phyloP scores from a whole-genome alignment of 2,113 vertebrate genomes.

The Colius striatus region DNA sequence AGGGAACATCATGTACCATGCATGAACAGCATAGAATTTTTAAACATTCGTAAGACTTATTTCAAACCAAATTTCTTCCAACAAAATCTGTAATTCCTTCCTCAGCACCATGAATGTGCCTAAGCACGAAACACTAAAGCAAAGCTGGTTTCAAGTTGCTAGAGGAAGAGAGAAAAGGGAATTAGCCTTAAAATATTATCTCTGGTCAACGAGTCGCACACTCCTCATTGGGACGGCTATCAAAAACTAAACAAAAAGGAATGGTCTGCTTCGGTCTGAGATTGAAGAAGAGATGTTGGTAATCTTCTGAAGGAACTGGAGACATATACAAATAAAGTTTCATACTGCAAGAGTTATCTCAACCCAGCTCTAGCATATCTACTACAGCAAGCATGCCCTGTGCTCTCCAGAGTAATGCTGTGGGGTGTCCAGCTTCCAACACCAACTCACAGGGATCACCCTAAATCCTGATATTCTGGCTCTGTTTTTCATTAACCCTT shows the following conservation, averaged over 20 bases:
- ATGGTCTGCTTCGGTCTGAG: not conserved
- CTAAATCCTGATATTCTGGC: not conserved
- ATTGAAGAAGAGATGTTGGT: not conserved
- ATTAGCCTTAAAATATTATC: conserved; percentile 53
- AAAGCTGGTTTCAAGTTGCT: conserved; percentile 62
- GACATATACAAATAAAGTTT: conserved; percentile 15
- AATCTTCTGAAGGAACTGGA: conserved; percentile 29
- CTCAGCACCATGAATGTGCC: conserved; percentile 42
- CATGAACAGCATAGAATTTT: conserved; percentile 59
- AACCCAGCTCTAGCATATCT: not conserved
- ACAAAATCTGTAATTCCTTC: conserved; percentile 62
- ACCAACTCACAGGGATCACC: not conserved
- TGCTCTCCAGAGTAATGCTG: not conserved
- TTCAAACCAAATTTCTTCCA: conserved; percentile 73
- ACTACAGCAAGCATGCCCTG: not conserved
- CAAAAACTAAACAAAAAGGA: conserved; percentile 17
- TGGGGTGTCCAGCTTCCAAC: conserved; percentile 2
- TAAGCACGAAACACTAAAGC: conserved; percentile 45
- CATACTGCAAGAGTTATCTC: not conserved
- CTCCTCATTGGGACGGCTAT: not conserved
- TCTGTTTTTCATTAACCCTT: not conserved
- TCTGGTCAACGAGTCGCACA: conserved; percentile 17
- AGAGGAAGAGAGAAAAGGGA: not conserved
- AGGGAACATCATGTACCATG: conserved; percentile 63
- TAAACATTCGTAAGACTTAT: conserved; percentile 63